A percentile compares a stretch with the other conserved stretches of the same genome.
These are phyloP conservation scores for Mylabris sibirica DNA, from an alignment of 2,888 invertebrate genomes.

Conservation along the genomic window DNA sequence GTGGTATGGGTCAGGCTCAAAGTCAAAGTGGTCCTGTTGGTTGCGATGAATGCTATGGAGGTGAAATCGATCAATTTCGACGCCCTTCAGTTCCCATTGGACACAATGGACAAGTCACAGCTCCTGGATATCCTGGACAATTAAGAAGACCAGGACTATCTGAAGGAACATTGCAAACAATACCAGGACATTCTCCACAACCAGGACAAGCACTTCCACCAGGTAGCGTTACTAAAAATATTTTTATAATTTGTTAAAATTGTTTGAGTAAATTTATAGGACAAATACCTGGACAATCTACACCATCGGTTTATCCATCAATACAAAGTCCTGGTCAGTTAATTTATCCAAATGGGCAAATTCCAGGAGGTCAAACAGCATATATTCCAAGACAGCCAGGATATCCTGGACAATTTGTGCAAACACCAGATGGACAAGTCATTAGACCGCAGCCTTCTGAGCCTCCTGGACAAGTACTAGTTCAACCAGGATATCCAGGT, in stretches of 20 bases:
- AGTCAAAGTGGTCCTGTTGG: constrained; percentile 79
- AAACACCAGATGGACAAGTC: not conserved
- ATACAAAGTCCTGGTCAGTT: constrained; percentile 17
- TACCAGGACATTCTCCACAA: not conserved
- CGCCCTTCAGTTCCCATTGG: constrained; percentile 28
- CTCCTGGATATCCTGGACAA: constrained; percentile 21
- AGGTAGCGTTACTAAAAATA: constrained; percentile 12
- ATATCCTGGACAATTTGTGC: constrained; percentile 15
- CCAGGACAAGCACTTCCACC: not conserved
- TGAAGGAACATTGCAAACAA: not conserved
- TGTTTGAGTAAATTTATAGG: constrained; percentile 10
- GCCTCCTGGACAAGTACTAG: constrained; percentile 20
- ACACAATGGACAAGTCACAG: constrained; percentile 16
- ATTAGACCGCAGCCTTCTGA: not conserved
- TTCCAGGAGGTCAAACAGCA: constrained; percentile 15
- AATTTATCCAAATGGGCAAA: constrained; percentile 20
- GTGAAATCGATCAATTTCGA: constrained; percentile 21
- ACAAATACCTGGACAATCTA: constrained; percentile 27
- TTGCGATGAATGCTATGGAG: constrained; percentile 71
- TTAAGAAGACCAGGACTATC: constrained; percentile 11
- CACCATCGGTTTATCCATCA: constrained; percentile 30
- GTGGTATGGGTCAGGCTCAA: constrained; percentile 89
- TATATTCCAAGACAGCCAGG: constrained; percentile 19
- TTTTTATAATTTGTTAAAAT: constrained; percentile 17
- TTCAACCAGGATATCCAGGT: constrained; percentile 21